Evolutionary conservation across 2,113 vertebrate genomes (phyloP), one percentile per base, ranked within the genome.

Genomic region (Eretmochelys imbricata): DNA sequence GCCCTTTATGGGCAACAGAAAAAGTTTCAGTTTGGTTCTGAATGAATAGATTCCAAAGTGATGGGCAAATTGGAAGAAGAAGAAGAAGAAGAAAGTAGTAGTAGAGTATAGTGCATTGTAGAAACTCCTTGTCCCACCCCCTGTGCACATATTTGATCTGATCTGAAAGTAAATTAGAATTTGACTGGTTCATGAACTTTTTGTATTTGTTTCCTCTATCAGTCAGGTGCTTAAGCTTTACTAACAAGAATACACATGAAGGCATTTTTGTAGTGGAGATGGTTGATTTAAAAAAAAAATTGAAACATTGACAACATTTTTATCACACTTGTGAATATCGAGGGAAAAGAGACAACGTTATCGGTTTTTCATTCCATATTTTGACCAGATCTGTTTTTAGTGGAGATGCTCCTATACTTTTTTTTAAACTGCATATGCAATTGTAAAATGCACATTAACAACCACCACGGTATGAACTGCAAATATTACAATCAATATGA

Each of bases 401-500:
- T 11, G 65, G 79, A 89, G 84, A 46, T 38, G 1, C 38, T 46
- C 81, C 65, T 49, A 25, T 1, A 14, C 5, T 24, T 3, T 0
- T 0, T 8, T 88, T 81, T 50, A 90, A 95, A 14, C 1, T 53
- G 16, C 25, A 50, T 8, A 82, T 5, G 3, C 69, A 42, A 51
- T 50, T 69, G 11, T 6, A 42, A 92, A 92, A 69, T 50, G 0
- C 55, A 69, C 91, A 84, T 50, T 65, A 90, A 5, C 27, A 82
- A 27, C 51, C 93, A 29, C 6, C 0, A 1, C 75, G 27, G 54
- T 90, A 4, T 42, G 82, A 90, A 83, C 78, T 24, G 54, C 20
- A 93, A 90, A 85, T 82, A 55, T 46, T 87, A 46, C 3, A 59
- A 5, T 69, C 82, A 90, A 54, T 85, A 69, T 38, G 54, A 22